Percentiles rank a stretch among this genome's conserved stretches.
Conservation (phyloP, 2,888 invertebrate genomes). For the Hemicrepidius hirtus region DNA sequence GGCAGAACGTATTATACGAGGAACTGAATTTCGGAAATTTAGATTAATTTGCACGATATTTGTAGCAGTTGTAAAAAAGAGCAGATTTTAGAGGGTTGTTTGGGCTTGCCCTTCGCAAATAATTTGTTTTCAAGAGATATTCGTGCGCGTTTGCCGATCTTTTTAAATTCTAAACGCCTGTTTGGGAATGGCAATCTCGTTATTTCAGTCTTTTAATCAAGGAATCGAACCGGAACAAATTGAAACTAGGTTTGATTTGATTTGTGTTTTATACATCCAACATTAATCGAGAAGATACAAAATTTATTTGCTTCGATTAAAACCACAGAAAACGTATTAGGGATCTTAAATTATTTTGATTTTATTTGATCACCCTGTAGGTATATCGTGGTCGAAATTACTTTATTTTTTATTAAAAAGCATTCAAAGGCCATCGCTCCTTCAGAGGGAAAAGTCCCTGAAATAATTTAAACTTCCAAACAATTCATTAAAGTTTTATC, state of each 20-base stretch:
- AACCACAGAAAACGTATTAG: too few species aligned
- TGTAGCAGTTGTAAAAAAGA: slow-evolving; percentile 6
- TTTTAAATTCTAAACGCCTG: slow-evolving; percentile 4
- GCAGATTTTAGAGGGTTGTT: not conserved
- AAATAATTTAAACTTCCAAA: slow-evolving; percentile 22
- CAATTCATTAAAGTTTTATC: slow-evolving; percentile 32
- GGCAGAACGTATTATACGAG: not conserved
- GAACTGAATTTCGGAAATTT: slow-evolving; percentile 7
- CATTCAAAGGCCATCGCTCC: not conserved
- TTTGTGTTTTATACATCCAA: slow-evolving; percentile 9
- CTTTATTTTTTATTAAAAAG: too few species aligned
- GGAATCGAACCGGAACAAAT: slow-evolving; percentile 23
- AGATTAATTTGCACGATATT: slow-evolving; percentile 11
- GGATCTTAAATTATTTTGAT: too few species aligned
- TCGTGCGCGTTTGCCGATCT: slow-evolving; percentile 6
- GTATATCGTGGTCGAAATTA: too few species aligned
- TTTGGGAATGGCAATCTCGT: slow-evolving; percentile 18
- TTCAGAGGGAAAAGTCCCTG: not conserved
- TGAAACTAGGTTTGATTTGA: slow-evolving; percentile 9
- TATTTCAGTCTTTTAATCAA: slow-evolving; percentile 30
- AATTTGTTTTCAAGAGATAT: slow-evolving; percentile 8
- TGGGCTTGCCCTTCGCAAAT: not conserved
- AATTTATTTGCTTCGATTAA: too few species aligned
- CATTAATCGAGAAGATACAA: not conserved
- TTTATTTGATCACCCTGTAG: too few species aligned